A percentile compares a stretch with the other conserved stretches of the same genome.
phyloP scores from a whole-genome alignment of 2,888 invertebrate genomes.

The Lasioglossum vierecki region DNA sequence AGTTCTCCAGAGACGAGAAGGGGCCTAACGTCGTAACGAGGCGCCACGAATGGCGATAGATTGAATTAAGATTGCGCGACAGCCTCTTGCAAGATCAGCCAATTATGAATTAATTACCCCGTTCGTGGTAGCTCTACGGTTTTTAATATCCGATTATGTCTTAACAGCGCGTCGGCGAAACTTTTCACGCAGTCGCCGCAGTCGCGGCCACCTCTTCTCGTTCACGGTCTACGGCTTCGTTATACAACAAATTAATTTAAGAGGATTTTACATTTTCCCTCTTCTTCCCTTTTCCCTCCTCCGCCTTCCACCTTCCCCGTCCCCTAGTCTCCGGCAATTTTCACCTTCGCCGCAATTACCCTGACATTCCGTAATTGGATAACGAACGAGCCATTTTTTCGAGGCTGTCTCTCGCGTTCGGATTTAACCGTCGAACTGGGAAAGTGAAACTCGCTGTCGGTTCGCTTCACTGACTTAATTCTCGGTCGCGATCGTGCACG shows the following conservation, averaged over 20 bases:
- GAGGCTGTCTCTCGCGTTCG: neutral
- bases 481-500: neutral
- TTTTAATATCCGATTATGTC: slow-evolving; percentile 83
- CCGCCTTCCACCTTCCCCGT: neutral
- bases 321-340: slow-evolving; percentile 27
- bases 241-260: slow-evolving; percentile 55
- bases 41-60: slow-evolving; percentile 82
- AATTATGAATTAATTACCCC: slow-evolving; percentile 83
- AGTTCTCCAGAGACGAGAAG: slow-evolving; percentile 53
- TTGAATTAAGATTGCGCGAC: slow-evolving; percentile 83
- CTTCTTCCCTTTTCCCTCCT: neutral
- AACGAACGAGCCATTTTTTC: slow-evolving; percentile 7
- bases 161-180: slow-evolving; percentile 77
- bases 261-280: slow-evolving; percentile 26
- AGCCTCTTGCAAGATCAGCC: slow-evolving; percentile 81
- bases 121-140: slow-evolving; percentile 79
- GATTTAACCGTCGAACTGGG: slow-evolving; percentile 8
- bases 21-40: slow-evolving; percentile 75
- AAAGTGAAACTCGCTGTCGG: slow-evolving; percentile 17
- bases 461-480: no score
- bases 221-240: slow-evolving; percentile 53
- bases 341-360: slow-evolving; percentile 40
- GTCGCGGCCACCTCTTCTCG: slow-evolving; percentile 23
- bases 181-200: slow-evolving; percentile 46
- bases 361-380: slow-evolving; percentile 44